phyloP scores from a whole-genome alignment of 2,888 invertebrate genomes.

The Melitaea athalia region DNA sequence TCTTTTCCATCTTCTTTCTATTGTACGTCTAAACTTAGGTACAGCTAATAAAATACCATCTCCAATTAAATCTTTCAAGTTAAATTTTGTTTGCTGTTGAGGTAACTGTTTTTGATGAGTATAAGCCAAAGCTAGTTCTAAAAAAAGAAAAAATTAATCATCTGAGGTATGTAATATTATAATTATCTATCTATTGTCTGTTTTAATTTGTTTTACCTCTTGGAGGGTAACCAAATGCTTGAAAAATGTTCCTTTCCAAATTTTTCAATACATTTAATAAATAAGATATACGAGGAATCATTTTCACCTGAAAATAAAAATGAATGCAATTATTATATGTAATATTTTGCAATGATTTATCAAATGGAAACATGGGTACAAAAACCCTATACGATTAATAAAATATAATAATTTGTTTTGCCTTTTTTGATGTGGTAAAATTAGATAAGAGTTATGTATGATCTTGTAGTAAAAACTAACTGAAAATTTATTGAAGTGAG shows the following conservation, averaged over 20 bases:
- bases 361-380: no score
- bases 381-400: not conserved
- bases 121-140: constrained; percentile 67
- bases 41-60: constrained; percentile 92
- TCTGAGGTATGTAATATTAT: not conserved
- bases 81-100: constrained; percentile 58
- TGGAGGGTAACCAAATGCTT: constrained; percentile 66
- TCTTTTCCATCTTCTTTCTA: constrained; percentile 88
- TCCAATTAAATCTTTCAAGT: constrained; percentile 85
- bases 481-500: no score
- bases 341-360: not conserved
- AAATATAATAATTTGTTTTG: not conserved
- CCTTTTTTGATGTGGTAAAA: no score
- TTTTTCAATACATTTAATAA: constrained; percentile 56
- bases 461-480: no score
- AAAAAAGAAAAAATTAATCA: constrained; percentile 33
- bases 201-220: constrained; percentile 59
- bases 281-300: constrained; percentile 57
- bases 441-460: no score
- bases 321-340: not conserved
- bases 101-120: constrained; percentile 51
- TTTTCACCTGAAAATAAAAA: constrained; percentile 39
- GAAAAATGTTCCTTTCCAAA: constrained; percentile 60
- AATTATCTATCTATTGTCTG: not conserved
- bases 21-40: constrained; percentile 88